These are phyloP conservation scores for Rambutsinella grinnellia DNA, from an alignment of 2,888 invertebrate species.

Conservation along the genomic window DNA sequence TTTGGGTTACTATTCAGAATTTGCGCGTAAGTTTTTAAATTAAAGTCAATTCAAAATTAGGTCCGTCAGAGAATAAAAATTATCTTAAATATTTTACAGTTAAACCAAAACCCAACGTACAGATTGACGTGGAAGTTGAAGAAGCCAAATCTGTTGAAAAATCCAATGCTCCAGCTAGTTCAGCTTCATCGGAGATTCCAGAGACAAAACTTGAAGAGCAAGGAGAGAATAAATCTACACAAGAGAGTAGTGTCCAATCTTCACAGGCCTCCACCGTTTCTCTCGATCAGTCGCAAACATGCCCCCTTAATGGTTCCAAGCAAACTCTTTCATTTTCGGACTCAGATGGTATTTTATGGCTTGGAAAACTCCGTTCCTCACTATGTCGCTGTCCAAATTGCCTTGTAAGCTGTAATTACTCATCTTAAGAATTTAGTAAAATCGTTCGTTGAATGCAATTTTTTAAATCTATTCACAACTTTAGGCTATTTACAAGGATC, in stretches of 20 bases:
- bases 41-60: neutral
- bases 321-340: constrained; percentile 15
- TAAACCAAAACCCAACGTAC: constrained; percentile 5
- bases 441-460: neutral
- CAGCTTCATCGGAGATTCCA: too few relatives aligned
- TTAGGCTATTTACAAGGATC: constrained; percentile 78
- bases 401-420: constrained; percentile 66
- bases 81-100: neutral
- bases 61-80: neutral
- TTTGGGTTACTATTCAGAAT: constrained; percentile 77
- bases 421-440: neutral
- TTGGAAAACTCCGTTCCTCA: constrained; percentile 16
- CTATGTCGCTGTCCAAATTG: constrained; percentile 69
- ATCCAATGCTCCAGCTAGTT: too few relatives aligned
- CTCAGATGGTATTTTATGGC: constrained; percentile 23
- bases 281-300: too few relatives aligned
- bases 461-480: neutral
- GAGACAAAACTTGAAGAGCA: too few relatives aligned
- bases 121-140: constrained; percentile 7
- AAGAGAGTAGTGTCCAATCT: constrained; percentile 50
- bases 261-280: too few relatives aligned
- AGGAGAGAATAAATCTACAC: constrained; percentile 15
- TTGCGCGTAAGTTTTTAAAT: constrained; percentile 55
- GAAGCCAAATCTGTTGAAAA: constrained; percentile 12
- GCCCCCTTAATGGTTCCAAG: too few relatives aligned